Percentiles rank a stretch among this genome's conserved stretches.
These are phyloP conservation scores for Cetonia aurata DNA, from an alignment of 2,888 invertebrate species.

Conservation along the genomic window DNA sequence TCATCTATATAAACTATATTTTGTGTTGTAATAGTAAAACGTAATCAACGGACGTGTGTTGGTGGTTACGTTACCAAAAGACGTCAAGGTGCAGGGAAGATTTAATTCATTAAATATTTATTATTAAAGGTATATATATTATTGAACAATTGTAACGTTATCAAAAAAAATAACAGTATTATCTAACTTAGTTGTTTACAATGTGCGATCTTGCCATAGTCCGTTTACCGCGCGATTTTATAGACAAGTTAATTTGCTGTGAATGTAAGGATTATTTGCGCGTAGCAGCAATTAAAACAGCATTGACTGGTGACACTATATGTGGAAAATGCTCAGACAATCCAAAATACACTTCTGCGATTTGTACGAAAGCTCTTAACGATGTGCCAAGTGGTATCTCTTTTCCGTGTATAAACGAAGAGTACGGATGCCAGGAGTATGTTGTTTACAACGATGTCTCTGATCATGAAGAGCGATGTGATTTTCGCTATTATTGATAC, in stretches of 20 bases:
- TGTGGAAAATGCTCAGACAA: conserved; percentile 43
- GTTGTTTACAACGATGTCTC: conserved; percentile 35
- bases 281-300: conserved; percentile 36
- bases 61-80: too few species aligned
- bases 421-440: conserved; percentile 40
- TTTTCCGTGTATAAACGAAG: conserved; percentile 40
- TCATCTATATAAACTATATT: too few species aligned
- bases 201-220: conserved; percentile 40
- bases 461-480: conserved; percentile 39
- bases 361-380: conserved; percentile 35
- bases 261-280: conserved; percentile 42
- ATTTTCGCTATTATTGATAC: conserved; percentile 30
- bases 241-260: conserved; percentile 40
- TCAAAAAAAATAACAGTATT: too few species aligned
- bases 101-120: too few species aligned
- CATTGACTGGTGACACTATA: conserved; percentile 37
- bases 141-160: too few species aligned
- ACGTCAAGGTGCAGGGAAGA: too few species aligned
- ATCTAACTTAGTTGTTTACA: neutral
- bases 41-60: too few species aligned
- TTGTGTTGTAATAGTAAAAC: too few species aligned
- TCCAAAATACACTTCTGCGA: conserved; percentile 27
- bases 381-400: conserved; percentile 19
- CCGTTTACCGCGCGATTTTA: conserved; percentile 23
- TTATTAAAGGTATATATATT: too few species aligned